Evolutionary conservation across 2,888 invertebrate genomes (phyloP), one percentile per base, ranked within the genome.

Genomic region (Altica lythri): DNA sequence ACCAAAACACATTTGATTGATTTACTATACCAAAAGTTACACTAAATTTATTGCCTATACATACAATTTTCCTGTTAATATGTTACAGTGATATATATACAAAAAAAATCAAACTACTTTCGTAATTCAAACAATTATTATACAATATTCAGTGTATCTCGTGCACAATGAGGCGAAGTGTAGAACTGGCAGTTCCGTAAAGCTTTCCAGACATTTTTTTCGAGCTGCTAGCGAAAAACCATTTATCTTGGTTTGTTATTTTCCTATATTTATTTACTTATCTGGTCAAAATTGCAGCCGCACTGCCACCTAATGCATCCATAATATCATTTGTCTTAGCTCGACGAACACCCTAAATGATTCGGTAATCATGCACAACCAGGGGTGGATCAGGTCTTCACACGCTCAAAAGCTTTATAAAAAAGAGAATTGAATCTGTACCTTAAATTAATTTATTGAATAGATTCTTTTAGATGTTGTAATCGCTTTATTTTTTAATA

Each of bases 221-320:
- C 73, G 64, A 65, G 59, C 66, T 65, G 65, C 64, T 71, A 66
- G 67, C 61, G 65, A 54, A n/a, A 49, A 56, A 53, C 65, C 71
- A 72, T 74, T 73, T 72, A 73, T 73, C 73, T 73, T 73, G 66
- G 72, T 74, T 73, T 72, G 70, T 72, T 73, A 69, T 67, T 73
- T 69, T 68, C 62, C 66, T 66, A 62, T 66, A 63, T 63, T 68
- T 70, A 72, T 71, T 69, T 70, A 71, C 67, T 71, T 71, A 71
- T 71, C 67, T 69, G 72, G 72, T 71, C 71, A 71, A 65, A 67
- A 64, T 66, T 66, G 63, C 64, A 59, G 66, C 68, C 63, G 55
- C 61, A 52, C 69, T 67, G 60, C 62, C 64, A 72, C 70, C 71
- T 71, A 72, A 72, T 72, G 72, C 69, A 72, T 69, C 68, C 64